Base-by-base conservation (phyloP, 2,797 vertebrate genomes). In the Characodon lateralis region DNA sequence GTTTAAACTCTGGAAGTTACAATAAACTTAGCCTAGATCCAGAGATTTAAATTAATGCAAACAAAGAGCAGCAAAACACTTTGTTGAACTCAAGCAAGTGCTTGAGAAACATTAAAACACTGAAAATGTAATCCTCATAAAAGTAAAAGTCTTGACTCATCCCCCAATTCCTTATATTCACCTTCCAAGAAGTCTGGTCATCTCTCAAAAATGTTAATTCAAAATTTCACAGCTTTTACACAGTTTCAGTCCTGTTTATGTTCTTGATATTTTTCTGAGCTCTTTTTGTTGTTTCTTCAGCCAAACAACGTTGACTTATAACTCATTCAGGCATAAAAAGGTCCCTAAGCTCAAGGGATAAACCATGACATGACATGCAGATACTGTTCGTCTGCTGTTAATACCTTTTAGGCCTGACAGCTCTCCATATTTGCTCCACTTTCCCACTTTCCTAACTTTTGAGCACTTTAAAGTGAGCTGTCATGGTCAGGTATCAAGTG, bases 1-100 rank as follows among this genome's bases (percentile, higher is more conserved):
- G 7, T 75, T 56, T 77, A 71, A 77, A 51, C 71, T 12, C 56
- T 2, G 1, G 31, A 78, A 78, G 79, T 82, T 50, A 58, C 72
- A 81, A 43, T 43, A 43, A 51, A 16, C 50, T 51, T 51, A 51
- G 50, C 50, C 8, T 16, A 51, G 50, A 51, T 51, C 50, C 13
- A 8, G 50, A 16, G 50, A 3, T 51, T 51, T 51, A 16, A 51
- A 51, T 22, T 31, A 55, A 53, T 46, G 28, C 14, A 13, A 71
- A 65, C 2, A 41, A 41, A 22, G 39, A 6, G 2, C 41, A 46
- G 2, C 7, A 69, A 69, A 46, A 24, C 1, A 9, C 56, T 31
- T 22, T 2, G 28, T 39, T 72, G 14, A 53, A 72, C 20, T 35
- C 9, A 5, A 53, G 71, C 20, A 22, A 53, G 20, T 22, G 14